Conservation (phyloP, 1,140 invertebrate genomes). For the Anoplolepis gracilipes region DNA sequence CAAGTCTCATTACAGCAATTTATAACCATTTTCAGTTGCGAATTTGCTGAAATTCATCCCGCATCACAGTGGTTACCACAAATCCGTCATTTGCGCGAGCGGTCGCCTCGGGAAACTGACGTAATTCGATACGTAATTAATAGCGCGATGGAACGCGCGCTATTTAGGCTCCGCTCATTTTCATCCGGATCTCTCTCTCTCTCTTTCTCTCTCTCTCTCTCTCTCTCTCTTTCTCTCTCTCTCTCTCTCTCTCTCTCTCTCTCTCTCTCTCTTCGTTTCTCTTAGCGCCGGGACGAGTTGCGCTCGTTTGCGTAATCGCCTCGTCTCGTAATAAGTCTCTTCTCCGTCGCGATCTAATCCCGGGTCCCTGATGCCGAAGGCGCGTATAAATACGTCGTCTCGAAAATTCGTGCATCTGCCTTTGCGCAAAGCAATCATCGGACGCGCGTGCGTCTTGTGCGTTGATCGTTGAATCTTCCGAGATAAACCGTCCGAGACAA, state of each 20-base stretch:
- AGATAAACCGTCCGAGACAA: background rate
- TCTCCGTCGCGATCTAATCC: slow-evolving; percentile 53
- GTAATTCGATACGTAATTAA: slow-evolving; percentile 56
- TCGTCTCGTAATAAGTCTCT: slow-evolving; percentile 54
- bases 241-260: background rate
- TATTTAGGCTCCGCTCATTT: slow-evolving; percentile 56
- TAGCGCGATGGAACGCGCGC: slow-evolving; percentile 39
- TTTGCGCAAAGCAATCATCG: slow-evolving; percentile 25
- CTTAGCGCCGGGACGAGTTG: slow-evolving; percentile 20
- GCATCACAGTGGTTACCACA: background rate
- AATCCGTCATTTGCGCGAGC: slow-evolving; percentile 24
- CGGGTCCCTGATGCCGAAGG: slow-evolving; percentile 21
- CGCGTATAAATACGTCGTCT: slow-evolving; percentile 61
- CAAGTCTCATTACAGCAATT: background rate
- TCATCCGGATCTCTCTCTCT: slow-evolving; percentile 44
- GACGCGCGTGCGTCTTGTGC: background rate
- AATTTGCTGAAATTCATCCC: slow-evolving; percentile 18
- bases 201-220: slow-evolving; percentile 41
- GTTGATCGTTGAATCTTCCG: background rate
- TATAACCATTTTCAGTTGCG: background rate
- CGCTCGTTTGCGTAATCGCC: slow-evolving; percentile 49
- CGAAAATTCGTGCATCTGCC: slow-evolving; percentile 59
- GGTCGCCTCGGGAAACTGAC: slow-evolving; percentile 49
- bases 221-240: slow-evolving; percentile 53
- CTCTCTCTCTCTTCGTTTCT: slow-evolving; percentile 13